phyloP scores from a whole-genome alignment of 1,140 invertebrate genomes.

The Diabrotica virgifera region DNA sequence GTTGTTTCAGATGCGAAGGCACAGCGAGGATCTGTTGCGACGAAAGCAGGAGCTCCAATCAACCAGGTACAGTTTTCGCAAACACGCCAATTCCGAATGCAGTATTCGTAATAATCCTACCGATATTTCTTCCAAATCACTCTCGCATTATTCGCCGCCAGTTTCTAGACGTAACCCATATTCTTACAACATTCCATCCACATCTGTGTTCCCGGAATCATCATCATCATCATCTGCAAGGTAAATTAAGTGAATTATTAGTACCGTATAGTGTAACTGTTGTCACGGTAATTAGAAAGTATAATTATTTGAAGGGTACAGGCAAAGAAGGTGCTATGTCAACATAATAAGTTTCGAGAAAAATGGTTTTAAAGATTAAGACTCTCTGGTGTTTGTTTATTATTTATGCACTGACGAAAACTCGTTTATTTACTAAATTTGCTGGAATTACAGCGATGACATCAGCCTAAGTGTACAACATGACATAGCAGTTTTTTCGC shows the following conservation, averaged over 20 bases:
- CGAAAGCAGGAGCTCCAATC: conserved; percentile 50
- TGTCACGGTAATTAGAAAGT: too few species aligned
- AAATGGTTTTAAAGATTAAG: too few species aligned
- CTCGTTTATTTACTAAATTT: too few species aligned
- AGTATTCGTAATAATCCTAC: conserved; percentile 27
- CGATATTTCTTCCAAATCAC: conserved; percentile 32
- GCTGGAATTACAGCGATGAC: too few species aligned
- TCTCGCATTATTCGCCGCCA: conserved; percentile 43
- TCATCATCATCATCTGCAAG: conserved; percentile 25
- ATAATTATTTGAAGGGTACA: too few species aligned
- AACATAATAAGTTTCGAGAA: too few species aligned
- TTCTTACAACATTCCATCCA: conserved; percentile 41
- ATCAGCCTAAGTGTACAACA: too few species aligned
- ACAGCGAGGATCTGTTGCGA: conserved; percentile 50
- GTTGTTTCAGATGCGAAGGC: conserved; percentile 51
- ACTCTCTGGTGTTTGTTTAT: too few species aligned
- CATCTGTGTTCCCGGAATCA: conserved; percentile 41
- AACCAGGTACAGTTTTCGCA: conserved; percentile 50
- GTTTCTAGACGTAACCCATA: conserved; percentile 36
- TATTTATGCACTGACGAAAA: too few species aligned
- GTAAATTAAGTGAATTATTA: background rate
- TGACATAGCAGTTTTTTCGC: too few species aligned
- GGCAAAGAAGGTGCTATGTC: too few species aligned
- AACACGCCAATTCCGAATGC: conserved; percentile 42
- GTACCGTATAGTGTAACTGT: too few species aligned